A percentile compares a stretch with the other conserved stretches of the same genome.
Evolutionary conservation across 2,113 vertebrate species (phyloP).

Genomic region (Cisticola juncidis): DNA sequence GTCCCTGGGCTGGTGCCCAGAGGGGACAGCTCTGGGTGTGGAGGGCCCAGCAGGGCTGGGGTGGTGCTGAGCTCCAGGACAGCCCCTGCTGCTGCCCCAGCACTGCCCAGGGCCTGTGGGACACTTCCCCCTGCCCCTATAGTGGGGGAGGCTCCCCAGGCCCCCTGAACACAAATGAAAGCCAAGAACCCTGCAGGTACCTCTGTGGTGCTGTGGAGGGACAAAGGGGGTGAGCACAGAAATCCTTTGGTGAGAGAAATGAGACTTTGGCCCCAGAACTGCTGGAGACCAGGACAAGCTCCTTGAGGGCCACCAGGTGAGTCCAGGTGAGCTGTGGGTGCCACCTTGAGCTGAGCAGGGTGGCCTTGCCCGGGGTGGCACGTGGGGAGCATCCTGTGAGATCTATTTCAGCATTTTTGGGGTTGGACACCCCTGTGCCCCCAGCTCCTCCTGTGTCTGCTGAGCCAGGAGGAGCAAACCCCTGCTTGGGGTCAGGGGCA

Average conservation of each 20-base stretch:
- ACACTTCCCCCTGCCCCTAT: not conserved
- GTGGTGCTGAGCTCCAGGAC: not conserved
- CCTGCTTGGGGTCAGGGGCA: not conserved
- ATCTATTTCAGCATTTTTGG: fast-evolving
- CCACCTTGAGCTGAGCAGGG: fast-evolving
- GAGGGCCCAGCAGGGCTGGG: too few relatives aligned
- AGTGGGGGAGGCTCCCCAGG: not conserved
- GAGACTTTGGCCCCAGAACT: not conserved
- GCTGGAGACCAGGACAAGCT: not conserved
- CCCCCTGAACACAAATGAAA: fast-evolving
- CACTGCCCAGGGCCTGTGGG: not conserved
- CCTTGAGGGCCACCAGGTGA: not conserved
- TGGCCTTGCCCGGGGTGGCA: fast-evolving
- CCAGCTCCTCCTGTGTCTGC: not conserved
- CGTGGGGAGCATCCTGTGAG: not conserved
- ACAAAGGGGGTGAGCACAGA: not conserved
- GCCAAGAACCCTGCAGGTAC: not conserved
- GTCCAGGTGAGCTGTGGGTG: not conserved
- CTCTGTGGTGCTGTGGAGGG: fast-evolving
- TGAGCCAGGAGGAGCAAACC: fast-evolving
- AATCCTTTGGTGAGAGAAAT: not conserved
- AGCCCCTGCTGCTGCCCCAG: too few relatives aligned
- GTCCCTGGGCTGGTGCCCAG: not conserved
- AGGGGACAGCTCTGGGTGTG: fast-evolving
- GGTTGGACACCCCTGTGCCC: not conserved